Base-by-base conservation (phyloP, 1,140 invertebrate species). In the Drosophila kepulauana region DNA sequence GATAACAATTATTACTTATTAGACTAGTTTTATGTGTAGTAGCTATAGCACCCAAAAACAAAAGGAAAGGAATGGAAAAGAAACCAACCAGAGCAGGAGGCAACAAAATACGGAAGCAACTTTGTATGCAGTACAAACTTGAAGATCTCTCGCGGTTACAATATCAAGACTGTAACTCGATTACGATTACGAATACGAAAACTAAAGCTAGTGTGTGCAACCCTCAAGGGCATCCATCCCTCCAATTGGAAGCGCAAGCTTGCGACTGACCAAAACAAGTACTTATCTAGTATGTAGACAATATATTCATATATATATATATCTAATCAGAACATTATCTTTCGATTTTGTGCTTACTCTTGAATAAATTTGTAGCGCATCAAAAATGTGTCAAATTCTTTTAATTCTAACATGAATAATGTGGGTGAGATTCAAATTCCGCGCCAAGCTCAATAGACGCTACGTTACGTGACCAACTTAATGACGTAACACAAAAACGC, bases 341-440 rank as follows among this genome's bases (percentile, higher is more conserved):
- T 46, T 48, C 6, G 20, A 25, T 25, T 25, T 25, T 20, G 35
- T 33, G 65, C 43, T 58, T 25, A 25, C 20, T 25, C 20, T 25
- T 66, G 25, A 72, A 72, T 72, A 72, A 72, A 72, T 72, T 38
- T 8, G 8, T 59, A 58, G 66, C 49, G 43, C 20, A 48, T 46
- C 35, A 38, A 38, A 38, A 3, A 10, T 38, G 35, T 38, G 3
- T 25, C 20, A 25, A 25, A 25, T 25, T 25, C 20, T 25, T 25
- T 3, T 4, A 25, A 25, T 25, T 25, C 20, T 25, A 25, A 25
- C 20, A 25, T 25, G 20, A 25, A 25, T 25, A 4, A 25, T 25
- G 20, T 20, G 3, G 3, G 3, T 25, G 20, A 25, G 0, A 25
- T 25, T 25, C 3, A 25, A 25, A 25, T 25, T 25, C 20, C 20